These are phyloP conservation scores for Cryptophagus acutangulus DNA, from an alignment of 2,888 invertebrate genomes.

Conservation along the genomic window DNA sequence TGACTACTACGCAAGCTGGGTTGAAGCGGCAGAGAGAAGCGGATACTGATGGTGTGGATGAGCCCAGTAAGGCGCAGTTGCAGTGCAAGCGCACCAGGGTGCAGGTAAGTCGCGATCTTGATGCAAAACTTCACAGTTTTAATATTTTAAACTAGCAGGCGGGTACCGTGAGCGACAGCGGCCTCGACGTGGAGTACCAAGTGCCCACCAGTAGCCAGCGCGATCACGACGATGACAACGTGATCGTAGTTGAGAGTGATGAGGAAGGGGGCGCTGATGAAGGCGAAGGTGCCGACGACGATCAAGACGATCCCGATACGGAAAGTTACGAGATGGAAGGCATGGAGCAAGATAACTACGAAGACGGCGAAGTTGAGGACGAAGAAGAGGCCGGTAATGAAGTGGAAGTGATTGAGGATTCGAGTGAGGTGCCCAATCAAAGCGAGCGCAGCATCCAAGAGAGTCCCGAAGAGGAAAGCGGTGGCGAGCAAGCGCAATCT, in stretches of 20 bases:
- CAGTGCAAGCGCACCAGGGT: conserved; percentile 53
- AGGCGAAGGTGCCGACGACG: conserved; percentile 52
- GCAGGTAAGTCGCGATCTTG: conserved; percentile 44
- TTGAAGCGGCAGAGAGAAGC: conserved; percentile 58
- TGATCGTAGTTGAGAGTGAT: conserved; percentile 67
- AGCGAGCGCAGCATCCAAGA: conserved; percentile 43
- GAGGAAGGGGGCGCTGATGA: conserved; percentile 64
- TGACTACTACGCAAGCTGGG: conserved; percentile 62
- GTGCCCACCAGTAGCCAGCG: conserved; percentile 83
- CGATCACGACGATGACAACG: conserved; percentile 73
- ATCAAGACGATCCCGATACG: conserved; percentile 53
- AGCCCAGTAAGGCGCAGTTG: conserved; percentile 46
- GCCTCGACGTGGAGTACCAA: conserved; percentile 71
- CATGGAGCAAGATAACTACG: conserved; percentile 51
- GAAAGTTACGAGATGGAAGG: conserved; percentile 56
- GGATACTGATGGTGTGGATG: conserved; percentile 52
- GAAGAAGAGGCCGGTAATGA: conserved; percentile 49
- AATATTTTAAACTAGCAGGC: conserved; percentile 23
- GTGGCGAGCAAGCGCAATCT: conserved; percentile 50
- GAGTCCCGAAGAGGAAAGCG: conserved; percentile 46
- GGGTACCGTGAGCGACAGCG: conserved; percentile 43
- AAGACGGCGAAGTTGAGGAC: conserved; percentile 54
- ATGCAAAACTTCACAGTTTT: too few species aligned
- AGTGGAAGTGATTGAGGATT: conserved; percentile 60
- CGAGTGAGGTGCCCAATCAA: conserved; percentile 61